Base-by-base conservation (phyloP, 1,140 invertebrate species). In the Drosophila novamexicana region DNA sequence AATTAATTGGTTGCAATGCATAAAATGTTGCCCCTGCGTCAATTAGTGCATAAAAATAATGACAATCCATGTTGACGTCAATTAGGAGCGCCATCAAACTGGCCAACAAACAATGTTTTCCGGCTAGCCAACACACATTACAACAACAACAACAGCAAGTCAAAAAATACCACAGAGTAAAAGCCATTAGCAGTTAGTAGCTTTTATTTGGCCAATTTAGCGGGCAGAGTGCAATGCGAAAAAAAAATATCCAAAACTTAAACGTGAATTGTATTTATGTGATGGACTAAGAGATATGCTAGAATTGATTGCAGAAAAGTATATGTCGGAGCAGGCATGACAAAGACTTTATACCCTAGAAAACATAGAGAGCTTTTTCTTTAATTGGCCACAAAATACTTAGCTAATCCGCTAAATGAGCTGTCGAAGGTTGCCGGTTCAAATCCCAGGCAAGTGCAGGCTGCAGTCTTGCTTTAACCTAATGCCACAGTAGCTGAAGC, bases 161-260 rank as follows among this genome's bases (percentile, higher is more conserved):
- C 7, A 14, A 53, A 18, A 42, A 72, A 42, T 72, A n/a, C 52
- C 53, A 34, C 45, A 57, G 44, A 59, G 70, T n/a, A 59, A 73
- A 73, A 73, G 63, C 56, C 56, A 73, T 73, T 73, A 73, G 70
- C 70, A 73, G 63, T 53, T 49, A 66, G 32, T 53, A 47, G 64
- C 70, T 58, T 73, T 73, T 73, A 73, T 73, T 73, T 67, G 70
- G 64, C 70, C 70, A 73, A 73, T 73, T 73, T 73, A 73, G 63
- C 70, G 42, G 63, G 49, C 37, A 53, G 32, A 49, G 14, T 22
- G n/a, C 59, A 29, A 53, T 7, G 37, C 9, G 9, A 61, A 74
- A 53, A 54, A 54, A 18, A 61, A 39, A 18, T 39, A 37, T 14
- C 36, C 6, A 40, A 39, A 44, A 14, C 63, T 63, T 40, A 65